phyloP scores from a whole-genome alignment of 2,888 invertebrate genomes.

The Noctua fimbriata region DNA sequence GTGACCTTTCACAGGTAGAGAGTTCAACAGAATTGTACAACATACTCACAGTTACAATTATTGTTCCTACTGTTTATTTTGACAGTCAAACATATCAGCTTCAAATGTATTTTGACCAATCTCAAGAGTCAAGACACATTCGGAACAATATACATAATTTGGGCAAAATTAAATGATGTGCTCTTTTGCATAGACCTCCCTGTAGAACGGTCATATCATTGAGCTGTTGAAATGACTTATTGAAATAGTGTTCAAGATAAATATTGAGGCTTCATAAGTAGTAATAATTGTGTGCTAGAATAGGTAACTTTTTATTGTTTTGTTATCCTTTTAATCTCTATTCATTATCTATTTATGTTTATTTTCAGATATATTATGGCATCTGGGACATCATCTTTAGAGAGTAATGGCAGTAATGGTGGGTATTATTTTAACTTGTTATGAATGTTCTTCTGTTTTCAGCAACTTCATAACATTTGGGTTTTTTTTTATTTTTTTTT shows the following conservation, averaged over 20 bases:
- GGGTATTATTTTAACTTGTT: slow-evolving; percentile 72
- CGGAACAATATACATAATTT: background rate
- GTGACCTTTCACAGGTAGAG: background rate
- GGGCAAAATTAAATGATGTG: background rate
- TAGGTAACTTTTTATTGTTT: background rate
- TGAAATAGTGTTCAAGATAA: background rate
- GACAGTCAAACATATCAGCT: background rate
- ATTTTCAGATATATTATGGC: slow-evolving; percentile 91
- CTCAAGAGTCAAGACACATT: background rate
- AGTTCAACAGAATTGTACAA: slow-evolving; percentile 20
- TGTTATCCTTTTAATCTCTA: background rate
- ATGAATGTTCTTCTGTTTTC: background rate
- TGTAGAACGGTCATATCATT: background rate
- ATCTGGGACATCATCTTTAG: slow-evolving; percentile 94
- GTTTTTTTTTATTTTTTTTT: too few relatives aligned
- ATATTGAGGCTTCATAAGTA: background rate
- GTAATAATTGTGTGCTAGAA: background rate
- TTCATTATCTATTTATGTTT: slow-evolving; percentile 33
- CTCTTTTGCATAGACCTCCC: background rate
- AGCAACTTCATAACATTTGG: background rate
- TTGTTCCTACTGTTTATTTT: background rate
- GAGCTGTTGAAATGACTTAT: background rate
- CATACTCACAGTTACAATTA: background rate
- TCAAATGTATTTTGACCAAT: background rate
- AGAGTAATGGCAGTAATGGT: slow-evolving; percentile 95